Evolutionary conservation across 2,113 vertebrate genomes (phyloP).

Genomic region (Pangasianodon gigas): DNA sequence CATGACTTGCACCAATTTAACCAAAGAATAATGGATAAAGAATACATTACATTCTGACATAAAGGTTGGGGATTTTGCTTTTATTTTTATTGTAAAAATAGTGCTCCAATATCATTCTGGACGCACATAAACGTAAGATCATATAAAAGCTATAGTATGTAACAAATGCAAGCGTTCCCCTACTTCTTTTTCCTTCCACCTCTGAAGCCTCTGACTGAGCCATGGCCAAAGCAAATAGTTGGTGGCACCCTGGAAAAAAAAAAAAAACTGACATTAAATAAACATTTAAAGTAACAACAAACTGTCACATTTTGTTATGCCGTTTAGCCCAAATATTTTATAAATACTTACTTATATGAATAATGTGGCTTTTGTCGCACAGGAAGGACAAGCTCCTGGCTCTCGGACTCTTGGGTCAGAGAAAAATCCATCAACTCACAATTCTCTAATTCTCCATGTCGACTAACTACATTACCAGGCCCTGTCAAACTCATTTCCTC

Average conservation of each 20-base stretch:
- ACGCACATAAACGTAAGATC: background rate
- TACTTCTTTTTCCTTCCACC: conserved; percentile 77
- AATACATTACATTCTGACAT: background rate
- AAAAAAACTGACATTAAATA: conserved; percentile 3
- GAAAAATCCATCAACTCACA: conserved; percentile 71
- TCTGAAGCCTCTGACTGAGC: conserved; percentile 82
- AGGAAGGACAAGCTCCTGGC: background rate
- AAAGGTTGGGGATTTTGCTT: background rate
- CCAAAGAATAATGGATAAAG: background rate
- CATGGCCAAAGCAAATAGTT: conserved; percentile 83
- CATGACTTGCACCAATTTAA: background rate
- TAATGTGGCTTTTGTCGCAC: conserved; percentile 63
- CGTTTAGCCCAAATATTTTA: background rate
- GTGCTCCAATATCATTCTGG: background rate
- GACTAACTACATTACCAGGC: conserved; percentile 49
- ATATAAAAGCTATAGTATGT: background rate
- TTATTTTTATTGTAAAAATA: conserved; percentile 50
- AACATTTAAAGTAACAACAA: background rate
- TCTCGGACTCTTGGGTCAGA: conserved; percentile 43
- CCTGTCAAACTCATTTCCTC: conserved; percentile 59
- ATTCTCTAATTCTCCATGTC: conserved; percentile 50
- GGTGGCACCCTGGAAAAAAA: conserved; percentile 75
- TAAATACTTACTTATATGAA: conserved; percentile 75
- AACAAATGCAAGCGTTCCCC: conserved; percentile 25
- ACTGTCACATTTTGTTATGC: background rate